These are phyloP conservation scores for Schizaphis graminum DNA, from an alignment of 2,888 invertebrate genomes.

Conservation along the genomic window DNA sequence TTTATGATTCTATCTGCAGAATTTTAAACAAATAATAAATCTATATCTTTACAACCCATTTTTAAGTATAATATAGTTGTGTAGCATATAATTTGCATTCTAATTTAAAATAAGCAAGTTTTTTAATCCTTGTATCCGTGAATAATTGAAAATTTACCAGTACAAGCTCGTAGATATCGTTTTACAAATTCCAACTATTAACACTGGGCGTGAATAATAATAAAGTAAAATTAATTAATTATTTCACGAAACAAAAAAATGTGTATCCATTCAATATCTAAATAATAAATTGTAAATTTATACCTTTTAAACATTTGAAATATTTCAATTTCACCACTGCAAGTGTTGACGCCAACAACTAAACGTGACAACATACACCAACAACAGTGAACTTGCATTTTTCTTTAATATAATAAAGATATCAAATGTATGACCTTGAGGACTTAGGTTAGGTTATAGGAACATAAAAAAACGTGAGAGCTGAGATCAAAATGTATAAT, in stretches of 20 bases:
- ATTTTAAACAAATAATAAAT: not conserved
- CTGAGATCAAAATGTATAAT: not conserved
- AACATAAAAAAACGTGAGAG: slow-evolving; percentile 25
- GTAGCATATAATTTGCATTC: not conserved
- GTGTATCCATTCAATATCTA: not conserved
- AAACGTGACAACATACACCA: not conserved
- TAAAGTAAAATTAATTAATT: not conserved
- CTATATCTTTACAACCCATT: not conserved
- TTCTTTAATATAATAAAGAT: slow-evolving; percentile 27
- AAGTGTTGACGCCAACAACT: not conserved
- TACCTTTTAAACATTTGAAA: not conserved
- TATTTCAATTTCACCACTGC: slow-evolving; percentile 14
- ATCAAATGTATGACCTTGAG: slow-evolving; percentile 29
- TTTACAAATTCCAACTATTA: not conserved
- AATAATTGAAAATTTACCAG: not conserved
- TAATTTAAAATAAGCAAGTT: not conserved
- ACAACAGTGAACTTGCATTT: slow-evolving; percentile 31
- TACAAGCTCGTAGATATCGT: not conserved
- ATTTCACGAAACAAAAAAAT: not conserved
- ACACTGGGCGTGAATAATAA: not conserved
- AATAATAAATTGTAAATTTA: not conserved
- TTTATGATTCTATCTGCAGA: not conserved
- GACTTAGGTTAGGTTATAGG: not conserved
- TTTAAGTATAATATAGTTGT: not conserved
- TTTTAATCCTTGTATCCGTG: not conserved